Percentiles rank a stretch among this genome's conserved stretches.
These are phyloP conservation scores for Lysiphlebus fabarum DNA, from an alignment of 1,140 invertebrate species.

Conservation along the genomic window DNA sequence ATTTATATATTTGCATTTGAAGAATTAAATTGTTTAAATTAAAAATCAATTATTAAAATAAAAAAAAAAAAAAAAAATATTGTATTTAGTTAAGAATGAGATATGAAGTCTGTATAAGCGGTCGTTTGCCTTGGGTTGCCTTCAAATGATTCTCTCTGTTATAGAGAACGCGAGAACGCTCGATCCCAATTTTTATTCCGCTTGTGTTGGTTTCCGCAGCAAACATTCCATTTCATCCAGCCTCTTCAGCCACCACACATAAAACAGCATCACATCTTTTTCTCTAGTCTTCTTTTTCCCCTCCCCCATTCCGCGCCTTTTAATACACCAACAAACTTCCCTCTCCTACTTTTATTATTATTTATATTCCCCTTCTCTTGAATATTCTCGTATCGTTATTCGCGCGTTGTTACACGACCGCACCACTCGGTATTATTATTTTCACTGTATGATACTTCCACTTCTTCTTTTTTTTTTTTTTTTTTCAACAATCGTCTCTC, in stretches of 20 bases:
- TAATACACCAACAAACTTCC: background rate
- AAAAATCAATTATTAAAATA: too few relatives aligned
- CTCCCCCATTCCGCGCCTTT: too few relatives aligned
- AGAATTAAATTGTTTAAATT: background rate
- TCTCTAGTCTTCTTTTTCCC: too few relatives aligned
- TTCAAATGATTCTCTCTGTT: conserved; percentile 46
- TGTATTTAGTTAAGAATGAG: background rate
- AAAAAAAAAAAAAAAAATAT: too few relatives aligned
- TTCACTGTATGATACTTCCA: background rate
- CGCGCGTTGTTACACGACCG: too few relatives aligned
- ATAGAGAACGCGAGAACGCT: conserved; percentile 29
- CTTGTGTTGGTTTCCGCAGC: conserved; percentile 45
- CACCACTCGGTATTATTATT: too few relatives aligned
- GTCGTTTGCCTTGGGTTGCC: conserved; percentile 53
- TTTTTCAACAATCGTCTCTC: background rate
- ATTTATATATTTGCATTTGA: background rate
- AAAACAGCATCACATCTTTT: too few relatives aligned
- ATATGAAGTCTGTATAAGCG: conserved; percentile 38
- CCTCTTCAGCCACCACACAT: background rate
- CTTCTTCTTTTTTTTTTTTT: too few relatives aligned
- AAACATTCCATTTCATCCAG: conserved; percentile 41
- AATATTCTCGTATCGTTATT: too few relatives aligned
- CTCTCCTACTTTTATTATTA: background rate
- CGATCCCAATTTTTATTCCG: conserved; percentile 48
- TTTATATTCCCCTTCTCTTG: too few relatives aligned